Evolutionary conservation across 2,888 invertebrate genomes (phyloP).

Genomic region (Hartigia nigra): DNA sequence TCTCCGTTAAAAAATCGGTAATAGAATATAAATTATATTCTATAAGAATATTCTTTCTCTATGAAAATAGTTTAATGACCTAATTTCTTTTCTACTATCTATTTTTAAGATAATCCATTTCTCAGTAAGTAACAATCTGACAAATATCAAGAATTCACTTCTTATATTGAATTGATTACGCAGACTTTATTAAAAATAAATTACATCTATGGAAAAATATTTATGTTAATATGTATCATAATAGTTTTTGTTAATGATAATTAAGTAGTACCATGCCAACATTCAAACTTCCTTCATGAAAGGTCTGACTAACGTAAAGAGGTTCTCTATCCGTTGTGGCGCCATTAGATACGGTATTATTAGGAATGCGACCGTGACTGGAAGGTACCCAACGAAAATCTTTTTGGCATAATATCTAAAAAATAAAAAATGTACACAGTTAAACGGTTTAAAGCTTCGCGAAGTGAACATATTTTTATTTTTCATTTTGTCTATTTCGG

Average conservation of each 20-base stretch:
- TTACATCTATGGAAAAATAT: background rate
- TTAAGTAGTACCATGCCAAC: constrained; percentile 73
- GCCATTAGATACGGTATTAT: constrained; percentile 75
- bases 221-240: background rate
- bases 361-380: constrained; percentile 73
- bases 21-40: too few relatives aligned
- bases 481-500: background rate
- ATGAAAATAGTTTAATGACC: background rate
- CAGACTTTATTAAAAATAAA: background rate
- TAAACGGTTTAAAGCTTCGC: background rate
- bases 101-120: background rate
- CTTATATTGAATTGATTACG: background rate
- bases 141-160: background rate
- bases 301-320: constrained; percentile 76
- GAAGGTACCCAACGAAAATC: constrained; percentile 76
- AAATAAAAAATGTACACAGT: background rate
- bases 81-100: background rate
- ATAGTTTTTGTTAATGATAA: background rate
- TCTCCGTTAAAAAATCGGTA: too few relatives aligned
- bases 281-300: constrained; percentile 75
- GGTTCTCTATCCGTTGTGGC: constrained; percentile 74
- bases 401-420: constrained; percentile 72
- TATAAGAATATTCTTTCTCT: background rate
- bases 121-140: background rate
- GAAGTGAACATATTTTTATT: background rate